Evolutionary conservation across 1,140 invertebrate genomes (phyloP), one percentile per base, ranked within the genome.

Genomic region (Yoshiicerus persimilis): DNA sequence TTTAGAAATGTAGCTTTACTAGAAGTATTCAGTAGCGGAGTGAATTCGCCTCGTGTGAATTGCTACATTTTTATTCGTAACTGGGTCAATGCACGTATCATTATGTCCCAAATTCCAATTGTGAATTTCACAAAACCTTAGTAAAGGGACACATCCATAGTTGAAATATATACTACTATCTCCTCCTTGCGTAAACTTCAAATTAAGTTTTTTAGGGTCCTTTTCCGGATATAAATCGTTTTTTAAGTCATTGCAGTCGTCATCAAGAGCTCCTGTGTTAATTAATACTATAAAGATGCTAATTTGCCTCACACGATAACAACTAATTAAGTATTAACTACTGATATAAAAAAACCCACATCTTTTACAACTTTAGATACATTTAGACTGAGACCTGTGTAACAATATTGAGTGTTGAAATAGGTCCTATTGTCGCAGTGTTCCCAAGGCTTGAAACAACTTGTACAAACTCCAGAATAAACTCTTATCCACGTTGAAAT

Each of bases 331-430:
- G 6, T n/a, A n/a, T n/a, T n/a, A n/a, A n/a, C n/a, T n/a, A n/a
- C n/a, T n/a, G n/a, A n/a, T n/a, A n/a, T n/a, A n/a, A n/a, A n/a
- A n/a, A n/a, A n/a, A n/a, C n/a, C n/a, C n/a, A n/a, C n/a, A n/a
- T n/a, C n/a, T n/a, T n/a, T n/a, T n/a, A n/a, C n/a, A n/a, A n/a
- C n/a, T n/a, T n/a, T n/a, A n/a, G n/a, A n/a, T n/a, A n/a, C n/a
- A n/a, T n/a, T n/a, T n/a, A n/a, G n/a, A n/a, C n/a, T n/a, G n/a
- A 47, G n/a, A 77, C 75, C 75, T 9, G 89, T 90, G n/a, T 16
- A 90, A 30, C 89, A 90, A 36, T 87, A 32, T 4, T 66, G 56
- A 6, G 89, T 88, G 34, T 88, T 90, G 34, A 87, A 90, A 25
- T 88, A 90, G 77, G 84, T 38, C 4, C 39, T 25, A 13, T 70